phyloP scores from a whole-genome alignment of 2,113 vertebrate species.

The Pedetes capensis region DNA sequence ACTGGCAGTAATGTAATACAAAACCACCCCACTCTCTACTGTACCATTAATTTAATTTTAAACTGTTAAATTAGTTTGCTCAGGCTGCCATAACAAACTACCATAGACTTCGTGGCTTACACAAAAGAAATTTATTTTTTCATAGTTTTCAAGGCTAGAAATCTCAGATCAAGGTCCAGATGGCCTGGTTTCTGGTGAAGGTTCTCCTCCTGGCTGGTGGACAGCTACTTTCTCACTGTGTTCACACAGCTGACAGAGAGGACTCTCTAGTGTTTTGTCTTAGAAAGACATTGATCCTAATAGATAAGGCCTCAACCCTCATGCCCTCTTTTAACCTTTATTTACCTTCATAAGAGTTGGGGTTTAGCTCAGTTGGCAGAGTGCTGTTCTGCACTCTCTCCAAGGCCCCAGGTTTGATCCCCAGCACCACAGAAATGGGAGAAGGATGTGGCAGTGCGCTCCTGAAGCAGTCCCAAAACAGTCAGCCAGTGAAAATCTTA shows the following conservation, averaged over 20 bases:
- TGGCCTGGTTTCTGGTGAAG: not conserved
- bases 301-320: not conserved
- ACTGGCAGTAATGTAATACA: not conserved
- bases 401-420: no score
- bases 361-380: no score
- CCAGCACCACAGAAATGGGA: no score
- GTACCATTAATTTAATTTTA: conserved; percentile 21
- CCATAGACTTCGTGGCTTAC: not conserved
- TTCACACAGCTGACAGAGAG: no score
- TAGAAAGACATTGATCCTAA: not conserved
- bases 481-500: no score
- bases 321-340: not conserved
- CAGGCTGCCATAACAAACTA: not conserved
- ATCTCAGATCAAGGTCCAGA: no score
- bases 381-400: no score
- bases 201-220: not conserved
- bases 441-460: no score
- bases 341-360: no score
- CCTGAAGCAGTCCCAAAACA: no score
- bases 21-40: not conserved
- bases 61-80: not conserved
- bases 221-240: not conserved
- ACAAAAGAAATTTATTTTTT: not conserved
- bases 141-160: not conserved
- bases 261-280: not conserved